Conservation (phyloP, 2,888 invertebrate genomes). For the Oxyscelio sp. region DNA sequence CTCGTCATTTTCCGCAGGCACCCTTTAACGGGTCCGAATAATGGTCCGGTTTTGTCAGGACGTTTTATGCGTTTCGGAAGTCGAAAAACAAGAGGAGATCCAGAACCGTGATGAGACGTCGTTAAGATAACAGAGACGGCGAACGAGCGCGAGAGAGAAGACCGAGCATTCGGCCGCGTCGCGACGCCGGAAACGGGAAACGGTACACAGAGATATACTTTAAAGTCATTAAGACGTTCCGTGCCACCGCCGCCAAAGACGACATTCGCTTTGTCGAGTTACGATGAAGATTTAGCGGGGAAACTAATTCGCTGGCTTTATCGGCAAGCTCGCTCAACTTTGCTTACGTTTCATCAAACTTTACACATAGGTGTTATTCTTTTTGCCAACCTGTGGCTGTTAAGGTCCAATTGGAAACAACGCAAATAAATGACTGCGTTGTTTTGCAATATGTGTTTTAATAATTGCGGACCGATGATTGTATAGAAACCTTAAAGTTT, state of each 20-base stretch:
- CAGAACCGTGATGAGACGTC: constrained; percentile 72
- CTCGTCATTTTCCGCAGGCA: constrained; percentile 39
- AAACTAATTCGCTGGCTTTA: constrained; percentile 32
- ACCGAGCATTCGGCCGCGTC: constrained; percentile 58
- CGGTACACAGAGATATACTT: constrained; percentile 59
- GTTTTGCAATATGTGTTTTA: constrained; percentile 8
- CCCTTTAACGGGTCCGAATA: constrained; percentile 32
- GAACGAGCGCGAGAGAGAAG: not conserved
- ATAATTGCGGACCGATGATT: constrained; percentile 8
- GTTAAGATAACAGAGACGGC: constrained; percentile 77
- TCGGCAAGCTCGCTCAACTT: constrained; percentile 12
- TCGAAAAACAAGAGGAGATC: constrained; percentile 82
- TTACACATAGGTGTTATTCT: no score
- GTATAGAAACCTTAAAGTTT: constrained; percentile 26
- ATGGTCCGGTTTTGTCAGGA: constrained; percentile 37
- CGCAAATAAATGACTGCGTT: not conserved
- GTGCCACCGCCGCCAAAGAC: constrained; percentile 49
- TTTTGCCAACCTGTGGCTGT: not conserved
- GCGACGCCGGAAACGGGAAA: constrained; percentile 77
- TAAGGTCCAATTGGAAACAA: not conserved
- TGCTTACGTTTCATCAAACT: constrained; percentile 8
- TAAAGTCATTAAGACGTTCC: constrained; percentile 78
- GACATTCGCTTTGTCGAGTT: constrained; percentile 51
- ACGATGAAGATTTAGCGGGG: constrained; percentile 38
- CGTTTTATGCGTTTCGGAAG: constrained; percentile 84